Percentiles rank a stretch among this genome's conserved stretches.
Conservation (phyloP, 2,797 vertebrate genomes). For the Geotrypetes seraphini region DNA sequence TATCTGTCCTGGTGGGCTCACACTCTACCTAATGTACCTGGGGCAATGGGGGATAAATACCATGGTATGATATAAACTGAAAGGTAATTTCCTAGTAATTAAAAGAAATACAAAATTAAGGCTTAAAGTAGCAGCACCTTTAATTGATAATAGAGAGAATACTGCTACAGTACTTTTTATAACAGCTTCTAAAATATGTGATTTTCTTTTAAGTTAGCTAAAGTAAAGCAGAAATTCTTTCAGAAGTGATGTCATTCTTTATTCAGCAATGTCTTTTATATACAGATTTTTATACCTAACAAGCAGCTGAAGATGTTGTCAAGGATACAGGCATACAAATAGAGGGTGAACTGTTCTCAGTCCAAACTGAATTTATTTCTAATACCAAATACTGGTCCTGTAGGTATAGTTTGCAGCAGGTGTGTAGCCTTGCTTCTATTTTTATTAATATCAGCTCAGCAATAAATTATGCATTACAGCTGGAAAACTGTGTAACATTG, state of each 20-base stretch:
- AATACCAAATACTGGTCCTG: slow-evolving; percentile 1
- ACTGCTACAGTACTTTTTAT: too few species aligned
- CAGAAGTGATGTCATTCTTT: slow-evolving; percentile 4
- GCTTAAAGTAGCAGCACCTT: too few species aligned
- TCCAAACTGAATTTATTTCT: background rate
- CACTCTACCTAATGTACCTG: too few species aligned
- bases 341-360: slow-evolving; percentile 6
- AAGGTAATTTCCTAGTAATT: too few species aligned
- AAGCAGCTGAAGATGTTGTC: slow-evolving; percentile 20
- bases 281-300: slow-evolving; percentile 1
- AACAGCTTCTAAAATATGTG: too few species aligned
- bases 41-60: too few species aligned
- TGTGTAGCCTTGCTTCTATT: slow-evolving; percentile 10
- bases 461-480: slow-evolving; percentile 15
- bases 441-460: slow-evolving; percentile 13
- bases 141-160: too few species aligned
- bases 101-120: too few species aligned
- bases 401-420: slow-evolving; percentile 12
- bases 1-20: too few species aligned
- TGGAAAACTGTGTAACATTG: slow-evolving; percentile 14
- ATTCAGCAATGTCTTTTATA: background rate
- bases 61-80: too few species aligned
- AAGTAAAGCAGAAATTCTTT: too few species aligned
- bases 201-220: too few species aligned
- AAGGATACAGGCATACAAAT: slow-evolving; percentile 28